phyloP scores from a whole-genome alignment of 2,888 invertebrate genomes.

The Drosophila heteroneura region DNA sequence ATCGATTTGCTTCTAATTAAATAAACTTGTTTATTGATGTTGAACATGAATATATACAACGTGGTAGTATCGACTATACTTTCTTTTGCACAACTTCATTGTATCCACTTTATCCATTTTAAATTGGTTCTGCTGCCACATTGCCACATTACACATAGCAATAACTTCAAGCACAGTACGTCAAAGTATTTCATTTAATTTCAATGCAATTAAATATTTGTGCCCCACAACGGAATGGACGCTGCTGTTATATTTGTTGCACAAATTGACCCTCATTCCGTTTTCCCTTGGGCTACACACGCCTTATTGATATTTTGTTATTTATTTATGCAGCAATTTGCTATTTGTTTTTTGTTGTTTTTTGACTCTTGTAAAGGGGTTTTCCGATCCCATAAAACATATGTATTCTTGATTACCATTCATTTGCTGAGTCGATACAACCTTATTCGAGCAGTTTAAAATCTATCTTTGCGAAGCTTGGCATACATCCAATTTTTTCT shows the following conservation, averaged over 20 bases:
- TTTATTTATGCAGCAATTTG: slow-evolving; percentile 69
- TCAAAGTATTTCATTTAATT: slow-evolving; percentile 59
- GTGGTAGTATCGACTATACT: not conserved
- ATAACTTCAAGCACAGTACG: slow-evolving; percentile 18
- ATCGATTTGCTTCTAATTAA: not conserved
- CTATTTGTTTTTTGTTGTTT: slow-evolving; percentile 25
- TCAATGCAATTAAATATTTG: slow-evolving; percentile 75
- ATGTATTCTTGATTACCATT: not conserved
- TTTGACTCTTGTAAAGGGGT: not conserved
- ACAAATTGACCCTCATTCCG: slow-evolving; percentile 7
- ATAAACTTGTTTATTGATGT: not conserved
- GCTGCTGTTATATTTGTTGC: slow-evolving; percentile 42
- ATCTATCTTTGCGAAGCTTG: not conserved
- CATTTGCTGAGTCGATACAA: not conserved
- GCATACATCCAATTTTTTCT: not conserved
- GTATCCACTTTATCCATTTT: not conserved
- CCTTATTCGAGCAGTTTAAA: not conserved
- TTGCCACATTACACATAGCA: slow-evolving; percentile 2
- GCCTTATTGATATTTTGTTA: slow-evolving; percentile 52
- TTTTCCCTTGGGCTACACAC: slow-evolving; percentile 20
- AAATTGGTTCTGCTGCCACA: not conserved
- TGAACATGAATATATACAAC: not conserved
- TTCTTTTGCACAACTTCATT: not conserved
- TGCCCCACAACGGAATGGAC: slow-evolving; percentile 50
- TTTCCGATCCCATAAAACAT: not conserved